These are phyloP conservation scores for Agrypnia vestita DNA, from an alignment of 1,140 invertebrate genomes.

Conservation along the genomic window DNA sequence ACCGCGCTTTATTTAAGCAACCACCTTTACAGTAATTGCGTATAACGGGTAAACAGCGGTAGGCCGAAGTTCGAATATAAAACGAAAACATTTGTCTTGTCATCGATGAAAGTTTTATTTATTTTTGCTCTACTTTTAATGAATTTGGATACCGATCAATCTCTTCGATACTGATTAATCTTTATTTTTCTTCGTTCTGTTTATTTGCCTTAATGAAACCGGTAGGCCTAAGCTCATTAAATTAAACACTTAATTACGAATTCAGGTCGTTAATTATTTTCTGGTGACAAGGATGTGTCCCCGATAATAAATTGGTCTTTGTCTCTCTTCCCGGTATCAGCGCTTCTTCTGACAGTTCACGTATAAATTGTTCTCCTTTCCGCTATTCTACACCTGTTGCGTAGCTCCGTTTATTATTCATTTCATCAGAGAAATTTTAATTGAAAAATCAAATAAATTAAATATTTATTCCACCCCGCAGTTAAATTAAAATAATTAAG, in stretches of 20 bases:
- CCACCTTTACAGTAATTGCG: constrained; percentile 36
- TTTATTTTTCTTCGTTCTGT: not conserved
- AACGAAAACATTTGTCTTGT: constrained; percentile 5
- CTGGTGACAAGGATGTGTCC: constrained; percentile 1
- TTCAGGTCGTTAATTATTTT: constrained; percentile 1
- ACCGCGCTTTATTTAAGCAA: constrained; percentile 47
- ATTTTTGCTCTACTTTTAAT: too few relatives aligned
- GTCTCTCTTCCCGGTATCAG: not conserved
- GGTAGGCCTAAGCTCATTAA: not conserved
- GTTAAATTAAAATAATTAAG: too few relatives aligned
- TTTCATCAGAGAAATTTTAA: not conserved
- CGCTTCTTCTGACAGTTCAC: not conserved
- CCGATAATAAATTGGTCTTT: constrained; percentile 14
- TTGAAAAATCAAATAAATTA: too few relatives aligned
- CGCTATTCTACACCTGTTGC: constrained; percentile 6
- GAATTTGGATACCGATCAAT: too few relatives aligned
- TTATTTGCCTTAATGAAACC: not conserved
- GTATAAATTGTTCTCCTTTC: constrained; percentile 16
- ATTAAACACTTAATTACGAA: not conserved
- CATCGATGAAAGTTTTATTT: not conserved
- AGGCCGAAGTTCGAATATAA: not conserved
- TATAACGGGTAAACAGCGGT: constrained; percentile 27
- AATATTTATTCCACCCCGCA: too few relatives aligned
- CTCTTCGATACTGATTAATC: not conserved
- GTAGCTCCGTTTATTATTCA: not conserved